Conservation (phyloP, 2,113 vertebrate species). For the Oceanodroma tethys region DNA sequence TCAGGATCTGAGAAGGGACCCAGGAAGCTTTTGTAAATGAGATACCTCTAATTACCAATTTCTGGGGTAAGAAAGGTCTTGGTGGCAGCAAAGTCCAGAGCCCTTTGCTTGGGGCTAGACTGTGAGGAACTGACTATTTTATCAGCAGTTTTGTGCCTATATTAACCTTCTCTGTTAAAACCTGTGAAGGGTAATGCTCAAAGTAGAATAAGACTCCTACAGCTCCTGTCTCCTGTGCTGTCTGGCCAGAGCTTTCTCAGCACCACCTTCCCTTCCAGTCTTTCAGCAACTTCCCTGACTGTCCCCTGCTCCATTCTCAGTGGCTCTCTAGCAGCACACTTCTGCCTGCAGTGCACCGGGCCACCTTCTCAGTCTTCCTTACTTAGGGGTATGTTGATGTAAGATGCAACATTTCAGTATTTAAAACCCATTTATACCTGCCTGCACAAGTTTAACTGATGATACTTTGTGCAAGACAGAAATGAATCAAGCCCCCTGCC, state of each 20-base stretch:
- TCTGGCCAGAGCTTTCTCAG: neutral
- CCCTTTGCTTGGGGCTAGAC: neutral
- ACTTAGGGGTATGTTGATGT: neutral
- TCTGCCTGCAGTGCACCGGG: neutral
- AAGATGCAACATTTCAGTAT: neutral
- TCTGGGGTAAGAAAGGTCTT: neutral
- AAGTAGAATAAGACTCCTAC: neutral
- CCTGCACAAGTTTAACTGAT: neutral
- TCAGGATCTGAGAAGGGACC: neutral
- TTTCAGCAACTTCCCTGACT: neutral
- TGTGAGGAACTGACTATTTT: neutral
- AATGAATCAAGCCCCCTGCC: neutral
- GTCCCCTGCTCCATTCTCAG: neutral
- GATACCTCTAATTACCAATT: neutral
- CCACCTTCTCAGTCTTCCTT: neutral
- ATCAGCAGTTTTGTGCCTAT: neutral
- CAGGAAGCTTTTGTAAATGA: neutral
- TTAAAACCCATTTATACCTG: neutral
- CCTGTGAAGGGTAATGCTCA: neutral
- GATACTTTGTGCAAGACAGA: neutral
- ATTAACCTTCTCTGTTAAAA: neutral
- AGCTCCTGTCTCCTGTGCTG: neutral
- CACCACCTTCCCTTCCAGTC: neutral
- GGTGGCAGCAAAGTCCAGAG: neutral
- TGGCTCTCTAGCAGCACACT: neutral